Conservation (phyloP, 2,113 vertebrate genomes). For the Pelvicachromis taeniatus region DNA sequence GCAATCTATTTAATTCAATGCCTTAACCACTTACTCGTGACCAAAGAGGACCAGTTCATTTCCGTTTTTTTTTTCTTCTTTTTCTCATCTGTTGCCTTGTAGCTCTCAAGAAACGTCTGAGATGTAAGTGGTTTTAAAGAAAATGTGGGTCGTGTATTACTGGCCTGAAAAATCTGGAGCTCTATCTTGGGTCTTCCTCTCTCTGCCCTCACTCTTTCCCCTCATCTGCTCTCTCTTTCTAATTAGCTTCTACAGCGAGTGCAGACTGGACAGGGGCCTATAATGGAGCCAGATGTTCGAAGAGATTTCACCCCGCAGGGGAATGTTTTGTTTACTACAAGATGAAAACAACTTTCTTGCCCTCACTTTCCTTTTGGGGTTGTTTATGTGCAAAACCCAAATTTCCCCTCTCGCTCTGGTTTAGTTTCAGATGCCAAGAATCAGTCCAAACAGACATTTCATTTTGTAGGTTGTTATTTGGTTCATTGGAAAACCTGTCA, state of each 20-base stretch:
- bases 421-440: constrained; percentile 16
- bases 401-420: not conserved
- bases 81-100: not conserved
- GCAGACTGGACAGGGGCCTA: constrained; percentile 63
- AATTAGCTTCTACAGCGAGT: constrained; percentile 70
- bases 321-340: constrained; percentile 69
- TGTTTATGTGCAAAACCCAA: constrained; percentile 32
- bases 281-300: constrained; percentile 73
- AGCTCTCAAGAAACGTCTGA: not conserved
- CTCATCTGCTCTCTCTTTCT: constrained; percentile 65
- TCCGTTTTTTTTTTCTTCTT: not conserved
- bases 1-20: not conserved
- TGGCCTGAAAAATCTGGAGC: constrained; percentile 41
- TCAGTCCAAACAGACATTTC: not conserved
- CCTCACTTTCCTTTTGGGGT: constrained; percentile 34
- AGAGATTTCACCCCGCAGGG: constrained; percentile 62
- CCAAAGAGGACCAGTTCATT: not conserved
- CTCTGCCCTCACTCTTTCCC: constrained; percentile 52
- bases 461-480: not conserved
- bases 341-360: constrained; percentile 65
- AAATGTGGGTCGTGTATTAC: constrained; percentile 56
- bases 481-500: not conserved
- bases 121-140: constrained; percentile 20
- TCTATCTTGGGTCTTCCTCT: constrained; percentile 45
- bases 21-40: not conserved